phyloP scores from a whole-genome alignment of 2,888 invertebrate genomes.

The Microplitis deprimator region DNA sequence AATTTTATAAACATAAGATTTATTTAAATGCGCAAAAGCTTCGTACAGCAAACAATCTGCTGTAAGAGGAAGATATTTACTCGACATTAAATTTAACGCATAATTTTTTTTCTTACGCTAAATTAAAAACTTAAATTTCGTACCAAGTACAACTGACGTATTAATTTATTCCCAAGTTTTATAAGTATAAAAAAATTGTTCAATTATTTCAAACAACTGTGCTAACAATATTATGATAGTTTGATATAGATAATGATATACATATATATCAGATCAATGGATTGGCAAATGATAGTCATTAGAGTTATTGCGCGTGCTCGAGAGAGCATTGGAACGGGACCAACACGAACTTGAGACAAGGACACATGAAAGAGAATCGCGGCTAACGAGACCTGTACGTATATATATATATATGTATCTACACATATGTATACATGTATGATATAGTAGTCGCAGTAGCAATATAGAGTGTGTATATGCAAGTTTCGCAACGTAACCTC shows the following conservation, averaged over 20 bases:
- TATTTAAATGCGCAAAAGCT: neutral
- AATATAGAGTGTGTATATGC: slow-evolving; percentile 32
- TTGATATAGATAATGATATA: neutral
- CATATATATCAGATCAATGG: slow-evolving; percentile 13
- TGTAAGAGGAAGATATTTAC: too few relatives aligned
- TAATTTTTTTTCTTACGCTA: too few relatives aligned
- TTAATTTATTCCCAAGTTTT: neutral
- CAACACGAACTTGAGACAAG: slow-evolving; percentile 69
- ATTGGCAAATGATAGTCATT: slow-evolving; percentile 21
- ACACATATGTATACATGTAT: neutral
- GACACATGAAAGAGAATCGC: slow-evolving; percentile 64
- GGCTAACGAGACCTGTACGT: slow-evolving; percentile 60
- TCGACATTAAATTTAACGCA: too few relatives aligned
- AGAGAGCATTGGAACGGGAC: slow-evolving; percentile 56
- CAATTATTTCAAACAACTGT: neutral
- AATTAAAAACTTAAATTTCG: too few relatives aligned
- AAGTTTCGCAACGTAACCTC: slow-evolving; percentile 68
- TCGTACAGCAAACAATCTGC: too few relatives aligned
- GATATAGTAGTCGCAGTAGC: slow-evolving; percentile 3
- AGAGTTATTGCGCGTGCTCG: slow-evolving; percentile 17
- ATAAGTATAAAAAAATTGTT: neutral
- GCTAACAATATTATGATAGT: neutral
- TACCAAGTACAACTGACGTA: too few relatives aligned
- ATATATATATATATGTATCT: neutral
- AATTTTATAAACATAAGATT: neutral